phyloP scores from a whole-genome alignment of 2,797 vertebrate species.

The Eremophila alpestris region DNA sequence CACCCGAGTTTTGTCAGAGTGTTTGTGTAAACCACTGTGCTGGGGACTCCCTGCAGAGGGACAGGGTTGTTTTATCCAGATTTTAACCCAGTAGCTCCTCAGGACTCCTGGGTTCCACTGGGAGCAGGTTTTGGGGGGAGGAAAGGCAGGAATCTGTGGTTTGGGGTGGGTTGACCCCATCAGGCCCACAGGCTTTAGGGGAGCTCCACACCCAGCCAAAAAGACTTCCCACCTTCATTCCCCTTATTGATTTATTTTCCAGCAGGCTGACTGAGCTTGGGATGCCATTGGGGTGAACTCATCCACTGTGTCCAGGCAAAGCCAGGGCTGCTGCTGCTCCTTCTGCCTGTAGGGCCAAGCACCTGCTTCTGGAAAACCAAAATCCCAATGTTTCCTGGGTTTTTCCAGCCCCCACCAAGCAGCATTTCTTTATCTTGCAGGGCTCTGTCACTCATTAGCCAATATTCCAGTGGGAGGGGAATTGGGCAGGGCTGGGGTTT shows the following conservation, averaged over 20 bases:
- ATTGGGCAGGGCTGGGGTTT: background rate
- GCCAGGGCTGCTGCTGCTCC: background rate
- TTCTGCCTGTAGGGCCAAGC: background rate
- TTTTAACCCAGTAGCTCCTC: background rate
- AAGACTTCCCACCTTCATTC: background rate
- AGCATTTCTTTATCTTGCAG: background rate
- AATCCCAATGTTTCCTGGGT: background rate
- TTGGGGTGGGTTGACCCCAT: background rate
- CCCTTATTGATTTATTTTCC: background rate
- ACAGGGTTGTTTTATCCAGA: background rate
- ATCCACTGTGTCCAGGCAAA: background rate
- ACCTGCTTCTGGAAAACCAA: background rate
- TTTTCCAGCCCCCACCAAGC: background rate
- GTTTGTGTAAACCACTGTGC: slow-evolving; percentile 21
- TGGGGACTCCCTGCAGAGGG: background rate
- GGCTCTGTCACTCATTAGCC: background rate
- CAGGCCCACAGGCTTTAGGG: background rate
- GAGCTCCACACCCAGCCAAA: background rate
- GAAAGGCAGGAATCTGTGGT: background rate
- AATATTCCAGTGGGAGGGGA: background rate
- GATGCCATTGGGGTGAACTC: fast-evolving
- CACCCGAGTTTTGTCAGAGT: background rate
- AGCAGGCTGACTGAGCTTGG: background rate
- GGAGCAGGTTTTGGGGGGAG: background rate
- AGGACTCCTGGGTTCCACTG: background rate